Evolutionary conservation across 30 jellyfish, hydroid and myxozoan genomes (phyloP).

Genomic region (Phacellophora camtschatica): DNA sequence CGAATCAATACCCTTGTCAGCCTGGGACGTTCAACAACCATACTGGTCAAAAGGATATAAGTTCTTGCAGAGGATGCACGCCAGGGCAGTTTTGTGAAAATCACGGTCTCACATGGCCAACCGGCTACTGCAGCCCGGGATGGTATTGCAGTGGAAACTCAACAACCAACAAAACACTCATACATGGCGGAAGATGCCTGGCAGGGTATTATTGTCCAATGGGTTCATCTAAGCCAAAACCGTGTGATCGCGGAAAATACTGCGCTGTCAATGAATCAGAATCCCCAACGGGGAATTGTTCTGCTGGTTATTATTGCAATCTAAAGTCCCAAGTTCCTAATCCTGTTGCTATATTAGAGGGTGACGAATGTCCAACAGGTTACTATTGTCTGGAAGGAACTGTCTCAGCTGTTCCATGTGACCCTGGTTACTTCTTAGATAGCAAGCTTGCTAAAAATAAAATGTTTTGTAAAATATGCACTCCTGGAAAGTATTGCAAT

Average conservation of each 20-base stretch:
- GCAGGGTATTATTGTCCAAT: conserved; percentile 87
- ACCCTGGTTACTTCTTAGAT: conserved; percentile 80
- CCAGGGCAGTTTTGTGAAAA: conserved; percentile 88
- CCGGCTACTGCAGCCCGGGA: conserved; percentile 91
- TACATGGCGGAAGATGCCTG: conserved; percentile 92
- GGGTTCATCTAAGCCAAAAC: conserved; percentile 79
- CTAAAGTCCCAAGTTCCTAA: conserved; percentile 64
- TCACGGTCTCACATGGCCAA: conserved; percentile 77
- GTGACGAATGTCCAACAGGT: conserved; percentile 86
- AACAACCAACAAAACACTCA: conserved; percentile 60
- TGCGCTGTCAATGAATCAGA: conserved; percentile 79
- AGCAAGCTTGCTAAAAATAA: conserved; percentile 62
- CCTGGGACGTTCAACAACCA: conserved; percentile 84
- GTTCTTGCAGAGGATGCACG: conserved; percentile 86
- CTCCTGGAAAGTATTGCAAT: conserved; percentile 90
- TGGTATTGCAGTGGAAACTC: conserved; percentile 98
- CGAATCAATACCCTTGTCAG: conserved; percentile 86
- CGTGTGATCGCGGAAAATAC: conserved; percentile 86
- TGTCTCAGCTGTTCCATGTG: conserved; percentile 69
- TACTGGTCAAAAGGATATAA: conserved; percentile 62
- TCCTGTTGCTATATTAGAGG: conserved; percentile 60
- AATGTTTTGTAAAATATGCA: conserved; percentile 79
- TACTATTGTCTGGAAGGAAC: conserved; percentile 89
- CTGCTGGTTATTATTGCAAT: conserved; percentile 92
- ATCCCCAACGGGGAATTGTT: conserved; percentile 87